Conservation (phyloP, 2,113 vertebrate genomes). For the Actenoides hombroni region DNA sequence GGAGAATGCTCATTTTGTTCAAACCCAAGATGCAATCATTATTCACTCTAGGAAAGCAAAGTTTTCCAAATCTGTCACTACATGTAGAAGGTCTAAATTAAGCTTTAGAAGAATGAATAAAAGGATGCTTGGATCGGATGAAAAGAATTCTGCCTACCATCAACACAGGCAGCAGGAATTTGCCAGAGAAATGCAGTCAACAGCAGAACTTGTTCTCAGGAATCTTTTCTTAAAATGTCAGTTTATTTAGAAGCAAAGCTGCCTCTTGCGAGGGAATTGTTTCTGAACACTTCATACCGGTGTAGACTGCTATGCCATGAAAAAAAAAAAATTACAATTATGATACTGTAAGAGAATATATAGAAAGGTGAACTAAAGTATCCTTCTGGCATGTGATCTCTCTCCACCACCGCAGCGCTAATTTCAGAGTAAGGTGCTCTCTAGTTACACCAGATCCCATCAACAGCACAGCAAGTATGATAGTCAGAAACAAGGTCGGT, state of each 20-base stretch:
- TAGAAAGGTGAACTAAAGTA: not conserved
- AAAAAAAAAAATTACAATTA: not conserved
- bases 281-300: not conserved
- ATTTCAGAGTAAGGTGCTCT: not conserved
- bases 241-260: not conserved
- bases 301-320: not conserved
- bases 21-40: not conserved
- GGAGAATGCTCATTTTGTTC: not conserved
- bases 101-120: not conserved
- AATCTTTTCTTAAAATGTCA: not conserved
- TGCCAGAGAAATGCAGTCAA: slow-evolving; percentile 49
- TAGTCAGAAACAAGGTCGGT: slow-evolving; percentile 62
- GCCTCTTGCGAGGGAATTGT: not conserved
- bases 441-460: slow-evolving; percentile 6
- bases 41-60: not conserved
- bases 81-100: not conserved
- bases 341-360: not conserved
- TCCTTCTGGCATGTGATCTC: not conserved
- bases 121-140: not conserved
- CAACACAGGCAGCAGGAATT: not conserved
- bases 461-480: slow-evolving; percentile 65
- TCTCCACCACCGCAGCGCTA: slow-evolving; percentile 12
- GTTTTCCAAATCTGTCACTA: not conserved
- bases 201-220: not conserved
- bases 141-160: slow-evolving; percentile 25